A percentile compares a stretch with the other conserved stretches of the same genome.
These are phyloP conservation scores for Deilephila elpenor DNA, from an alignment of 2,888 invertebrate species.

Conservation along the genomic window DNA sequence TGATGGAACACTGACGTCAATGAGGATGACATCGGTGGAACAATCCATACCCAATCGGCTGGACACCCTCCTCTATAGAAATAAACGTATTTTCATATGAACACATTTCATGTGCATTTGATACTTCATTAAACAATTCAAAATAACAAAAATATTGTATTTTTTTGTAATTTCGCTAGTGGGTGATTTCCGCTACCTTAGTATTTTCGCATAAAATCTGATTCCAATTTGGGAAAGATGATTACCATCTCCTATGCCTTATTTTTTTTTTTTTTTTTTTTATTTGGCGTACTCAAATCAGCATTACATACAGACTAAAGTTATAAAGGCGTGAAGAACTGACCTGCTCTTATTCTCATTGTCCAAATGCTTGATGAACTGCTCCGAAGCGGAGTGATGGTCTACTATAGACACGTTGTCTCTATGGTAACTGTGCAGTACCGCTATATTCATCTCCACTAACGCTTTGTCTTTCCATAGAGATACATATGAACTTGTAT, in stretches of 20 bases:
- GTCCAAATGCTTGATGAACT: slow-evolving; percentile 97
- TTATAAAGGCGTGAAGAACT: slow-evolving; percentile 37
- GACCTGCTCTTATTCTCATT: slow-evolving; percentile 92
- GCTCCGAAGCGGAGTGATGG: slow-evolving; percentile 97
- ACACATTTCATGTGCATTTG: neutral
- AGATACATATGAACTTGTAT: slow-evolving; percentile 92
- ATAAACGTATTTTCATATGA: neutral
- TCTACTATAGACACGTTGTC: slow-evolving; percentile 96
- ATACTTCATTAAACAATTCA: too few species aligned
- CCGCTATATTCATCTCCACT: slow-evolving; percentile 96
- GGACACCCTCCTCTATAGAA: slow-evolving; percentile 89
- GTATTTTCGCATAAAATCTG: too few species aligned
- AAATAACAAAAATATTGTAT: too few species aligned
- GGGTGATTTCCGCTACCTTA: too few species aligned
- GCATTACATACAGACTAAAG: neutral
- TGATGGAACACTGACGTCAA: slow-evolving; percentile 92
- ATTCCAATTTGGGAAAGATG: too few species aligned
- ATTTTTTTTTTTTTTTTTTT: too few species aligned
- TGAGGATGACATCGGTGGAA: slow-evolving; percentile 90
- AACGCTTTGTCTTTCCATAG: slow-evolving; percentile 97
- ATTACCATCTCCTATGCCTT: too few species aligned
- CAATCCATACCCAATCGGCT: slow-evolving; percentile 93
- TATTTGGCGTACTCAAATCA: too few species aligned
- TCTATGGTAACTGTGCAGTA: slow-evolving; percentile 93
- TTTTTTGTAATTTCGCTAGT: too few species aligned